phyloP scores from a whole-genome alignment of 1,140 invertebrate genomes.

The Neodiprion pinetum region DNA sequence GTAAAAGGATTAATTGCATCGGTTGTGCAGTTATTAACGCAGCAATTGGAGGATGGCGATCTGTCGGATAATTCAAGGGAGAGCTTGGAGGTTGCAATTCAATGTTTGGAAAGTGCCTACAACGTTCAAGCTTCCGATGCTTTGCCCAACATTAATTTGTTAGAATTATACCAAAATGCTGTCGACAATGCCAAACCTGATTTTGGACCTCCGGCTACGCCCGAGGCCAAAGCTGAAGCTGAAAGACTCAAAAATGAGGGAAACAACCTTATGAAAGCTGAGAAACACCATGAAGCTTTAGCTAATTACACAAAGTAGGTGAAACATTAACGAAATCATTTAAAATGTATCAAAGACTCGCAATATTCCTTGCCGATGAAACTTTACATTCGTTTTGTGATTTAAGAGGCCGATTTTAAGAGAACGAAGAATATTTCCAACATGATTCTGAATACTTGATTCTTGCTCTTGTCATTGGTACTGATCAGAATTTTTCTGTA shows the following conservation, averaged over 20 bases:
- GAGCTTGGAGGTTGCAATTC: conserved; percentile 83
- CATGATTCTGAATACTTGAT: no score
- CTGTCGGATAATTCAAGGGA: conserved; percentile 73
- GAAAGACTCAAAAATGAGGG: conserved; percentile 84
- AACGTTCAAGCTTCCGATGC: conserved; percentile 66
- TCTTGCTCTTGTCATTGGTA: no score
- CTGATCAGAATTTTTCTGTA: conserved; percentile 15
- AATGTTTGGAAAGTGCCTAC: conserved; percentile 87
- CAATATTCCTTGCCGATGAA: neutral
- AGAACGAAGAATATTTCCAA: no score
- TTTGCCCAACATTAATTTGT: conserved; percentile 51
- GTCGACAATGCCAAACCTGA: conserved; percentile 37
- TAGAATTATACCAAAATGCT: conserved; percentile 62
- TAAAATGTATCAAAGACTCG: conserved; percentile 4
- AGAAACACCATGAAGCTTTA: conserved; percentile 81
- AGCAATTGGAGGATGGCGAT: conserved; percentile 54
- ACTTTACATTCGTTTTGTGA: neutral
- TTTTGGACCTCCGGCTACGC: conserved; percentile 45
- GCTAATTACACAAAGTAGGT: conserved; percentile 79
- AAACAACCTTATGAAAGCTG: conserved; percentile 85
- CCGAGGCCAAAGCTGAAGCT: conserved; percentile 70
- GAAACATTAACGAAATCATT: conserved; percentile 24
- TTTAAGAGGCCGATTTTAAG: no score
- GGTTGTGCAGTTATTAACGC: conserved; percentile 56
- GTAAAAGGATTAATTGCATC: conserved; percentile 52